Base-by-base conservation (phyloP, 23 tunicate genomes). In the Botrylloides violaceus region DNA sequence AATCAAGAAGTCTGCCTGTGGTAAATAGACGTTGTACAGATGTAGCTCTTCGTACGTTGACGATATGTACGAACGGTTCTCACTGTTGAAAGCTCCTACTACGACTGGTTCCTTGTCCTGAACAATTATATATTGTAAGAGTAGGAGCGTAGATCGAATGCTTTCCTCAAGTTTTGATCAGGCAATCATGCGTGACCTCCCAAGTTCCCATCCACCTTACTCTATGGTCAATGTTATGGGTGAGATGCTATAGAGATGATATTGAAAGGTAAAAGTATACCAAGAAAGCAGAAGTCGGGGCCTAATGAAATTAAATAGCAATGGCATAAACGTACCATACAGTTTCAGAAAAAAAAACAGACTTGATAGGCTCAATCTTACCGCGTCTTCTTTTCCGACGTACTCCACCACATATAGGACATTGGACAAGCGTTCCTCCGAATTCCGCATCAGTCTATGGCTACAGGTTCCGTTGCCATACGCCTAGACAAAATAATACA, bases 51-150 rank as follows among this genome's bases (percentile, higher is more conserved):
- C 35, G 37, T 80, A 80, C 1, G 34, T 36, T 1, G 59, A 34
- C 21, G 71, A 63, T 35, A 80, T 37, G 23, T 29, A 60, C 3
- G 55, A 29, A 27, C 38, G 25, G 31, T 56, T 29, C 28, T 25
- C 37, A 28, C 76, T 31, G 63, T 79, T 70, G 66, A 36, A 79
- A 5, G 59, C 68, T 28, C 83, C 83, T 18, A 70, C 76, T 29
- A 68, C 73, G 22, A 79, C 32, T 23, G 75, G 66, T 34, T 50
- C 36, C 58, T 34, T 27, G 3, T 68, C 30, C 58, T 68, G 58
- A 64, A 23, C 21, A 60, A n/a, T n/a, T n/a, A n/a, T n/a, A 43
- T 43, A 43, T 43, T 43, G 9, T 15, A 43, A 43, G 15, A 43
- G n/a, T n/a, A n/a, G n/a, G n/a, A n/a, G n/a, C n/a, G n/a, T n/a